These are phyloP conservation scores for Apodemia zela DNA, from an alignment of 2,888 invertebrate species.

Conservation along the genomic window DNA sequence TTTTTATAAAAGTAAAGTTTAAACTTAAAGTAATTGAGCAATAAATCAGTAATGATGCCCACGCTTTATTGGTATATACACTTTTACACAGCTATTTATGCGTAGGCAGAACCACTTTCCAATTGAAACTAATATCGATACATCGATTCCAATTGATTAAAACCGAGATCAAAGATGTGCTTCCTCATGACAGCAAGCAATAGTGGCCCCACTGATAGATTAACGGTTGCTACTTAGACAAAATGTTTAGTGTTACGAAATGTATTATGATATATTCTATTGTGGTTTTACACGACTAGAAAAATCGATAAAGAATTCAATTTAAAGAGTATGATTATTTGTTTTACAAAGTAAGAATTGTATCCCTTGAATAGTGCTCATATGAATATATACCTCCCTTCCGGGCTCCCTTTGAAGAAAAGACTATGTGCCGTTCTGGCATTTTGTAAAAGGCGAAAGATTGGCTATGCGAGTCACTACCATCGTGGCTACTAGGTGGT, in stretches of 20 bases:
- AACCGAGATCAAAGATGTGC: constrained; percentile 64
- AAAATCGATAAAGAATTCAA: too few species aligned
- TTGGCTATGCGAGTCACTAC: too few species aligned
- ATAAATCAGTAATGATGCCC: background rate
- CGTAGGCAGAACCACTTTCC: constrained; percentile 58
- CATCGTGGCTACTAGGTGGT: too few species aligned
- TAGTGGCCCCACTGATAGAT: constrained; percentile 38
- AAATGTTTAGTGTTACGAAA: constrained; percentile 28
- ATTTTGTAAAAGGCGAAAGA: too few species aligned
- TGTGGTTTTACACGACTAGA: too few species aligned
- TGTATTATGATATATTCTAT: background rate
- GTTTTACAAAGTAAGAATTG: too few species aligned
- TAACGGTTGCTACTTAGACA: constrained; percentile 36
- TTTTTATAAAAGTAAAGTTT: background rate
- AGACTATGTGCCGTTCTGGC: too few species aligned
- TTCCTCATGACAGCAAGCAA: constrained; percentile 57
- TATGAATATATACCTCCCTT: too few species aligned
- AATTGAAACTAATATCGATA: constrained; percentile 53
- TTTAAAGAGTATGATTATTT: too few species aligned
- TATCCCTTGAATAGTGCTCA: too few species aligned
- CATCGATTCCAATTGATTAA: constrained; percentile 66
- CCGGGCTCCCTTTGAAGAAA: too few species aligned
- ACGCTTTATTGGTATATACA: constrained; percentile 15
- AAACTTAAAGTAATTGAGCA: background rate
- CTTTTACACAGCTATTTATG: constrained; percentile 34